A percentile compares a stretch with the other conserved stretches of the same genome.
These are phyloP conservation scores for Anastrepha obliqua DNA, from an alignment of 1,140 invertebrate genomes.

Conservation along the genomic window DNA sequence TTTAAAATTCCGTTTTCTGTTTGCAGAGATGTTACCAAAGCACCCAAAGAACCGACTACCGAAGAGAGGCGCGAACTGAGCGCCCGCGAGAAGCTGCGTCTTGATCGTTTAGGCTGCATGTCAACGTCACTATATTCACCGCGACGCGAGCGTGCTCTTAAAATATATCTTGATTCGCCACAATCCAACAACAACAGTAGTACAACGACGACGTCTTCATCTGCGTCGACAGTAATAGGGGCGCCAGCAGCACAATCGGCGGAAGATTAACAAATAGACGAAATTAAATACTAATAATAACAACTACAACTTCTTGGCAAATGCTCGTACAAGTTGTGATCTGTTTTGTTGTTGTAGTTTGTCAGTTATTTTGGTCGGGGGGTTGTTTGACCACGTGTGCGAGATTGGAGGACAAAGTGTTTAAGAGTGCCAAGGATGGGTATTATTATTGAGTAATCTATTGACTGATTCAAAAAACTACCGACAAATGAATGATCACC, in stretches of 20 bases:
- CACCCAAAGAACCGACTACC: constrained; percentile 77
- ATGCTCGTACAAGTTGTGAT: background rate
- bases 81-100: constrained; percentile 77
- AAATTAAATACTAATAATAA: background rate
- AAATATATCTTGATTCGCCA: constrained; percentile 82
- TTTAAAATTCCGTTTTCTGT: constrained; percentile 46
- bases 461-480: constrained; percentile 28
- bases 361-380: background rate
- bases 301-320: background rate
- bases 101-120: constrained; percentile 72
- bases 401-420: background rate
- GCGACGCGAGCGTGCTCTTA: constrained; percentile 82
- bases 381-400: background rate
- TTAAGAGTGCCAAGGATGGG: background rate
- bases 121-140: constrained; percentile 75
- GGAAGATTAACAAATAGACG: constrained; percentile 1
- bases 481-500: background rate
- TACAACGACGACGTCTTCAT: constrained; percentile 50
- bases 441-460: constrained; percentile 1
- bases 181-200: constrained; percentile 27
- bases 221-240: constrained; percentile 10
- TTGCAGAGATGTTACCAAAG: constrained; percentile 80
- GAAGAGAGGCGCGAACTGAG: constrained; percentile 80
- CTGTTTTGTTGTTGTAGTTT: background rate
- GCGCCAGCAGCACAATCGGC: background rate